Evolutionary conservation across 2,113 vertebrate genomes (phyloP).

Genomic region (Tachysurus vachellii): DNA sequence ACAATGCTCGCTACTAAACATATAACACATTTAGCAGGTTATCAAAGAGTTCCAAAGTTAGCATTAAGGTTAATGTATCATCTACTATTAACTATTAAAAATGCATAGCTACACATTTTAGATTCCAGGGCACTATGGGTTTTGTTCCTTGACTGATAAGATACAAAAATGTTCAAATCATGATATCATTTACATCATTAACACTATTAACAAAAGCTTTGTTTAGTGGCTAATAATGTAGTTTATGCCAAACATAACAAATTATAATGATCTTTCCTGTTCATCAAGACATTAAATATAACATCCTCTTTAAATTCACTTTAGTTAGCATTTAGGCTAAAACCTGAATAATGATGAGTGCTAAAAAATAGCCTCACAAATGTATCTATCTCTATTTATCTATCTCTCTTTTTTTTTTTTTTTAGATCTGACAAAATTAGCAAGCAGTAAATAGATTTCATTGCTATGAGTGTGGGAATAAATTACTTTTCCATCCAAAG

Average conservation of each 20-base stretch:
- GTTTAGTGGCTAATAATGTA: not conserved
- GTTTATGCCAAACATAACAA: not conserved
- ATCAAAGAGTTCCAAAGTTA: not conserved
- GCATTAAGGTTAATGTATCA: not conserved
- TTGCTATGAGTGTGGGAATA: not conserved
- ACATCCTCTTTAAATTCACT: not conserved
- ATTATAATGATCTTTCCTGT: not conserved
- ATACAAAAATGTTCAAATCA: too few species aligned
- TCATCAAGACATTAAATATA: not conserved
- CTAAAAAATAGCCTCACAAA: not conserved
- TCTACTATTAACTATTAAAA: not conserved
- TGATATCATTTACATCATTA: too few species aligned
- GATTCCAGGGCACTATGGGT: not conserved
- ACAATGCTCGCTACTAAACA: not conserved
- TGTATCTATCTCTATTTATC: not conserved
- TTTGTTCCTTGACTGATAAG: not conserved
- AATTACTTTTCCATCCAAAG: not conserved
- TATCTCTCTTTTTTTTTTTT: not conserved
- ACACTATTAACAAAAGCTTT: not conserved
- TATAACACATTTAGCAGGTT: not conserved
- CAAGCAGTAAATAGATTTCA: not conserved
- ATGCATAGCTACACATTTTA: not conserved
- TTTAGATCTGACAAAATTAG: not conserved
- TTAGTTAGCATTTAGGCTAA: not conserved
- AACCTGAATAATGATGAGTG: not conserved